Base-by-base conservation (phyloP, 2,113 vertebrate genomes). In the Psilopogon haemacephalus region DNA sequence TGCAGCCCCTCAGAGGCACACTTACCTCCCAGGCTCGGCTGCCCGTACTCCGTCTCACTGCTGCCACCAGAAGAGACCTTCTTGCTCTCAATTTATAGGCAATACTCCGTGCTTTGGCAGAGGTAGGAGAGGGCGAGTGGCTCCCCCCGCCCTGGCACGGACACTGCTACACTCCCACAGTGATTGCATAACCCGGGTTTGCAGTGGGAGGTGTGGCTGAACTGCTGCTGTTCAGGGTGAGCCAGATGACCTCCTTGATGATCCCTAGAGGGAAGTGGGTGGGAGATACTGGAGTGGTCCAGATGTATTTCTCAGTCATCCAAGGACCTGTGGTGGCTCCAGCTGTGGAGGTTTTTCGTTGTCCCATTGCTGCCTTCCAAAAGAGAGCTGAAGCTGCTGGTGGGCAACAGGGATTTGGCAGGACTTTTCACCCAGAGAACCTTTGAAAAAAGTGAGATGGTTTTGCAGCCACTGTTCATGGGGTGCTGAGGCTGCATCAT, bases 41-140 rank as follows among this genome's bases (percentile, higher is more conserved):
- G 2, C 40, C 38, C 3, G 26, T 2, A 12, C 59, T 79, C 60
- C 0, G 11, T 59, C 55, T 38, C 11, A 1, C 56, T 3, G 30
- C 46, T 0, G 9, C 38, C 0, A 4, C 2, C 1, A 15, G 18
- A 4, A 78, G 24, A 70, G 21, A 8, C 7, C 8, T 21, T 77
- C 55, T 38, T 1, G 2, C 56, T 90, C 10, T 2, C 0, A 2
- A 32, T 76, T 85, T 91, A 70, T 46, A 64, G 37, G 16, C 5
- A 0, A 72, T 58, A 35, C 2, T 0, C 1, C 1, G 40, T 0
- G 0, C 37, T 55, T 32, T 2, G 11, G 62, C 33, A 26, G 48
- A 42, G 24, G 27, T 52, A 59, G 71, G 38, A 72, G 27, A 69
- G n/a, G 59, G 62, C 3, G 2, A 35, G 32, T 1, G 4, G 64